These are phyloP conservation scores for Campylorhamphus procurvoides DNA, from an alignment of 2,113 vertebrate genomes.

Conservation along the genomic window DNA sequence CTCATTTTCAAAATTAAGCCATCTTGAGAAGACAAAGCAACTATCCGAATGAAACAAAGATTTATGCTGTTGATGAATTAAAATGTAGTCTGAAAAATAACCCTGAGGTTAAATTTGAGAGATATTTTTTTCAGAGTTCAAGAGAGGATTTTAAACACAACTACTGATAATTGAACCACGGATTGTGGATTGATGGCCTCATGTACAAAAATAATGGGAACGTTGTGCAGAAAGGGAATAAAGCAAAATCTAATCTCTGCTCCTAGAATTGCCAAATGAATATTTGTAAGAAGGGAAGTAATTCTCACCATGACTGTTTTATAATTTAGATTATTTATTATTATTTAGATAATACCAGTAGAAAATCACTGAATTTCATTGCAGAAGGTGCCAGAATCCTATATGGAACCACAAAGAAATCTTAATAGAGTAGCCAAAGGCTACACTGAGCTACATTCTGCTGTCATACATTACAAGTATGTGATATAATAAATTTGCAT, in stretches of 20 bases:
- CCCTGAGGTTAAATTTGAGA: background rate
- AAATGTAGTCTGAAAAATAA: conserved; percentile 5
- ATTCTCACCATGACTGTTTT: background rate
- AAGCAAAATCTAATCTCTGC: background rate
- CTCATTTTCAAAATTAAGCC: conserved; percentile 8
- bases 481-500: background rate
- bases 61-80: background rate
- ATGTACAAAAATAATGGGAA: background rate
- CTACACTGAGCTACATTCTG: background rate
- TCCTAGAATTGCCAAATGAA: background rate
- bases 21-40: background rate
- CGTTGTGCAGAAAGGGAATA: background rate
- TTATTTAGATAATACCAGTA: background rate
- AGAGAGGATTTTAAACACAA: background rate
- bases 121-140: background rate
- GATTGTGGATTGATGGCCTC: background rate
- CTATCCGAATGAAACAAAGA: background rate
- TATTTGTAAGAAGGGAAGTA: background rate
- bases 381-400: background rate
- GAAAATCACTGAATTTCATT: background rate
- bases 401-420: background rate
- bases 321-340: conserved; percentile 31
- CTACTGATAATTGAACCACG: background rate
- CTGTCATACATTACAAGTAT: background rate
- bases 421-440: conserved; percentile 5